Base-by-base conservation (phyloP, 2,797 vertebrate genomes). In the Clarias platycephalus region DNA sequence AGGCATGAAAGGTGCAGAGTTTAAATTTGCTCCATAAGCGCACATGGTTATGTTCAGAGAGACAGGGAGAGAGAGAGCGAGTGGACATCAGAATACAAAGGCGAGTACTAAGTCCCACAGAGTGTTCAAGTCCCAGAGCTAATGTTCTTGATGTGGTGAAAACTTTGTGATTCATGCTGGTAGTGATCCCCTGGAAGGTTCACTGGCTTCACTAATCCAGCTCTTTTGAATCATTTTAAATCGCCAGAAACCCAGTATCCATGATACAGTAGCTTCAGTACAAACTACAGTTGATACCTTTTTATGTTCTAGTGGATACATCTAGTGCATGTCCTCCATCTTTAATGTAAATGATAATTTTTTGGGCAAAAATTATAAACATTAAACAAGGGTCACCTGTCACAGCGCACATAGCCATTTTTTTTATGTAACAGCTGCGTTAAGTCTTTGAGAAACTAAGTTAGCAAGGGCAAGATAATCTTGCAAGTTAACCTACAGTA, bases 1-100 rank as follows among this genome's bases (percentile, higher is more conserved):
- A 75, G 34, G 85, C 75, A 84, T 84, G 72, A 71, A 88, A 82
- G 76, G 84, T 87, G 80, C 62, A 66, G 26, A 62, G 82, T 86
- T 88, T 62, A 84, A 83, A 88, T 88, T 86, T 67, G 76, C 49
- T 76, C 77, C 58, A 74, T 70, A 80, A 83, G 62, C 60, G 70
- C 44, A 67, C 55, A 76, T 6, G 34, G 67, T 87, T 40, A 7
- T 40, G 71, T 16, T 81, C 28, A 37, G 26, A 31, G 1, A 31
- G 53, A 74, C 22, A 72, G 44, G 53, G 70, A 72, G 70, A 49
- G 24, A 71, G 20, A 49, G 24, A 71, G 20, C 49, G 74, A 76
- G 28, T 2, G 82, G 66, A 85, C 85, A 87, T 31, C 4, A 28
- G 62, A 84, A 83, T 81, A 72, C 67, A 84, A 67, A 85, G 71